Percentiles rank a stretch among this genome's conserved stretches.
These are phyloP conservation scores for Xenopus borealis DNA, from an alignment of 2,113 vertebrate genomes.

Conservation along the genomic window DNA sequence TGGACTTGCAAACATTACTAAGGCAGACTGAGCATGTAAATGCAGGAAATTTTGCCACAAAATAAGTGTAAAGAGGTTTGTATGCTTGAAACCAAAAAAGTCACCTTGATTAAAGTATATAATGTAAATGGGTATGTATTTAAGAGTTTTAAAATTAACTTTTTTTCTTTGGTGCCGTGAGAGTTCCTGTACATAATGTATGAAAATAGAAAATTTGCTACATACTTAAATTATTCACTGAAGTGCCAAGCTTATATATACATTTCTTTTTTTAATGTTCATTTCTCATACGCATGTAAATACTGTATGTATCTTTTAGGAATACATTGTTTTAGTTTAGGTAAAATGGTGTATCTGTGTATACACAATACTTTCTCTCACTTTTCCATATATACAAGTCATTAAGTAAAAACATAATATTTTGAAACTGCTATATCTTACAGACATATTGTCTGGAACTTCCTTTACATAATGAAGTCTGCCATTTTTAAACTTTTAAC, in stretches of 20 bases:
- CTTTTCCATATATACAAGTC: neutral
- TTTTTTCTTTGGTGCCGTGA: slow-evolving; percentile 54
- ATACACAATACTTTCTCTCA: neutral
- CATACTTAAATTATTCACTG: slow-evolving; percentile 66
- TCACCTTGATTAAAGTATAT: slow-evolving; percentile 54
- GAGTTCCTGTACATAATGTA: slow-evolving; percentile 60
- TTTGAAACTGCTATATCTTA: slow-evolving; percentile 12
- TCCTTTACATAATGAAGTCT: slow-evolving; percentile 6
- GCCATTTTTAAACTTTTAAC: slow-evolving; percentile 20
- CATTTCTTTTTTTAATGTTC: slow-evolving; percentile 52
- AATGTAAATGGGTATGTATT: slow-evolving; percentile 61
- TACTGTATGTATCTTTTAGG: slow-evolving; percentile 21
- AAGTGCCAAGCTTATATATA: slow-evolving; percentile 70
- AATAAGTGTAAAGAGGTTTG: slow-evolving; percentile 57
- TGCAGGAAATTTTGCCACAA: slow-evolving; percentile 62
- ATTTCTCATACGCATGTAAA: slow-evolving; percentile 50
- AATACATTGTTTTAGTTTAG: neutral
- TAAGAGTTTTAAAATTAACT: slow-evolving; percentile 53
- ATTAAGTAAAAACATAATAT: slow-evolving; percentile 7
- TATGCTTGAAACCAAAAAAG: slow-evolving; percentile 68
- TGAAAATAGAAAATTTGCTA: slow-evolving; percentile 52
- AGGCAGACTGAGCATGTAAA: slow-evolving; percentile 59
- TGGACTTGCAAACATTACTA: slow-evolving; percentile 61
- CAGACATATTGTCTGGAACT: slow-evolving; percentile 26
- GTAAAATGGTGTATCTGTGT: neutral